Conservation (phyloP, 2,797 vertebrate species). For the Catharus ustulatus region DNA sequence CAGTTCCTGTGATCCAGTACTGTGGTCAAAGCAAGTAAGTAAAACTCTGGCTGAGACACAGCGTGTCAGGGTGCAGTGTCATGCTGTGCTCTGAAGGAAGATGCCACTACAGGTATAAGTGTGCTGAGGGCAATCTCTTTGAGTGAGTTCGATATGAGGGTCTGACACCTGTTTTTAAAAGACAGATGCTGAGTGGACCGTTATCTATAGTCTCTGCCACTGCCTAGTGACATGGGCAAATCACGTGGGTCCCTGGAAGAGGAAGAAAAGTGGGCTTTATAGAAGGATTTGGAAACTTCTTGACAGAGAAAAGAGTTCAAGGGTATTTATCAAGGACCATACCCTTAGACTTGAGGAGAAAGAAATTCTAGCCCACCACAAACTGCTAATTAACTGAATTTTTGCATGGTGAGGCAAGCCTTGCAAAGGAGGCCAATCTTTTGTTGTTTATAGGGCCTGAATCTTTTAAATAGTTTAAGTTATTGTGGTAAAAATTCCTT, state of each 20-base stretch:
- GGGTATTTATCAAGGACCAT: neutral
- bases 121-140: neutral
- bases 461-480: constrained; percentile 14
- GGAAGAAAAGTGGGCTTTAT: neutral
- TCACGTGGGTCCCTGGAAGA: neutral
- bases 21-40: neutral
- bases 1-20: neutral
- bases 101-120: neutral
- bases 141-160: neutral
- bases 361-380: neutral
- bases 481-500: constrained; percentile 41
- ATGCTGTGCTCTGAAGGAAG: neutral
- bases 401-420: neutral
- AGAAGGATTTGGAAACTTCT: neutral
- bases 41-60: neutral
- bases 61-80: neutral
- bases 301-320: neutral
- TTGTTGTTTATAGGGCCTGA: neutral
- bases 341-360: neutral
- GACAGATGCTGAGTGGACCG: neutral
- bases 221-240: neutral
- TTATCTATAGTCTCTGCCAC: neutral
- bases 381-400: neutral
- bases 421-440: neutral
- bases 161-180: neutral